Base-by-base conservation (phyloP, 2,888 invertebrate genomes). In the Pammene fasciana region DNA sequence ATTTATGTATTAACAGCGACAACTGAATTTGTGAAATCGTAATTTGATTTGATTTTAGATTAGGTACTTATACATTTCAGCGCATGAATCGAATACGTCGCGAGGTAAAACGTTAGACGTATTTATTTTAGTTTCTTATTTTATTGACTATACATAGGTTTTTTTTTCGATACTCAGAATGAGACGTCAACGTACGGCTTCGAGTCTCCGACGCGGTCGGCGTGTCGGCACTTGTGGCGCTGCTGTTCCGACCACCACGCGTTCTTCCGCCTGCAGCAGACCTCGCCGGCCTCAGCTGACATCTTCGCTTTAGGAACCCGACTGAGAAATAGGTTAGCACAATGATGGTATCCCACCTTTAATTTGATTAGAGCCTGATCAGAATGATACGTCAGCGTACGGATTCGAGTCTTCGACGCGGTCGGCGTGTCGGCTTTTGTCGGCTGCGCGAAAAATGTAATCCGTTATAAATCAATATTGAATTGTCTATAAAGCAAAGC, bases 181-280 rank as follows among this genome's bases (percentile, higher is more conserved):
- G 98, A 98, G 80, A 97, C 98, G 76, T 97, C 97, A 84, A 98
- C 98, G n/a, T 98, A 98, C 87, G 98, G 98, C 7, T 99, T 99
- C 89, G 98, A 98, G 90, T 97, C 98, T 34, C 97, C 97, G 57
- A 97, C 97, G 68, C 96, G 97, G 79, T 94, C 97, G 34, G 98
- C 98, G 14, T 98, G 98, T 86, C 97, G 98, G 81, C 98, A 99
- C 91, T 94, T 99, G 76, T 99, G 98, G 98, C 96, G 97, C 78
- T 99, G 99, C 89, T 98, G 98, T 87, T 95, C 98, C 65, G 99
- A 99, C 86, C 99, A 99, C 86, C 98, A 98, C 91, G 96, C 97
- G 46, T 97, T 98, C 93, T 98, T 97, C 93, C 94, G 97, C 71
- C 93, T 97, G 79, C 97, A 97, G 84, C 96, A 97, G 85, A 95